phyloP scores from a whole-genome alignment of 2,113 vertebrate genomes.

The Probosciger aterrimus region DNA sequence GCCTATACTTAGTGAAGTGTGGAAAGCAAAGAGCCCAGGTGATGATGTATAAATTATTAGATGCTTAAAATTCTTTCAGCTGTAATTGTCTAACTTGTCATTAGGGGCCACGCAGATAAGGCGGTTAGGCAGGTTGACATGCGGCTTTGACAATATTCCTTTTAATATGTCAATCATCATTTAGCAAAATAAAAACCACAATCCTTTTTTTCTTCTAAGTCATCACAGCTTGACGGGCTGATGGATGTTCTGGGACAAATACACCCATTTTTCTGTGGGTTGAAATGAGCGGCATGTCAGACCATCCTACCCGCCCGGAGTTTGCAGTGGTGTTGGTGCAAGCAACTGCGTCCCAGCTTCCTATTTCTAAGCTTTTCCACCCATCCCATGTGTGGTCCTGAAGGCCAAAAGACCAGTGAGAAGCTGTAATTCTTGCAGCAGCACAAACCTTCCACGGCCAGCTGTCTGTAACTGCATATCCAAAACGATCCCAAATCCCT shows the following conservation, averaged over 20 bases:
- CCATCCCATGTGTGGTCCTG: accelerated
- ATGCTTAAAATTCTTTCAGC: background rate
- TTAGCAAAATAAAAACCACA: background rate
- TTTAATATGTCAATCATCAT: background rate
- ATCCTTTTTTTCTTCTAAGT: background rate
- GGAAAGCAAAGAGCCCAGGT: background rate
- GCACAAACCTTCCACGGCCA: background rate
- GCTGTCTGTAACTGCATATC: background rate
- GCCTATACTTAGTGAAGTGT: background rate
- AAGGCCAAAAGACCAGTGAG: background rate
- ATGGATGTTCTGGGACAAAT: background rate
- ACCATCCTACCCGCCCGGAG: accelerated
- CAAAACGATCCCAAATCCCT: background rate
- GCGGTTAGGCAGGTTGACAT: background rate
- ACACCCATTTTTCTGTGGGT: background rate
- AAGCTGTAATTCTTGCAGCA: background rate
- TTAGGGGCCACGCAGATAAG: background rate
- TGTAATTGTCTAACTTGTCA: background rate
- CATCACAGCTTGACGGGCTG: background rate
- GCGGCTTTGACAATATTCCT: background rate
- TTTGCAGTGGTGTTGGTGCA: accelerated
- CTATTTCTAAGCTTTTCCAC: background rate
- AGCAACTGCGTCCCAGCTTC: background rate
- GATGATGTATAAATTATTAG: background rate
- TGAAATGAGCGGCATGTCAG: background rate